These are phyloP conservation scores for Planococcus citri DNA, from an alignment of 1,140 invertebrate genomes.

Conservation along the genomic window DNA sequence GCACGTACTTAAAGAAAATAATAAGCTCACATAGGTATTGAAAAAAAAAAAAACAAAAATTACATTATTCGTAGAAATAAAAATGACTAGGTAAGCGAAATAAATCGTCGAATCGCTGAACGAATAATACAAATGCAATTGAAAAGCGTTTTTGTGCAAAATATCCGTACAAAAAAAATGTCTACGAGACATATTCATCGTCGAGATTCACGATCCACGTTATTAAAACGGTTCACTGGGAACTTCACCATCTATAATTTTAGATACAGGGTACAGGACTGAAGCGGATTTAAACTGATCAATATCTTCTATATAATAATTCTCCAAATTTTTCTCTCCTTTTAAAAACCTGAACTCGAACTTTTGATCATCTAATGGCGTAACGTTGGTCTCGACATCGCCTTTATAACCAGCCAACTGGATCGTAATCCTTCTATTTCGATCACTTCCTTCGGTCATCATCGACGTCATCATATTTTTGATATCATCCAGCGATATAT, in stretches of 20 bases:
- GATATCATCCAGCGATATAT: background rate
- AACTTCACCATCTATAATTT: background rate
- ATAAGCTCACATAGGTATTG: no score
- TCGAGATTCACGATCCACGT: no score
- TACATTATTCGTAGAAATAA: no score
- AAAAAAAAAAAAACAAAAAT: no score
- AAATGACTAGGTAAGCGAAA: no score
- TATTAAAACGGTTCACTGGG: background rate
- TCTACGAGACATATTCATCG: no score
- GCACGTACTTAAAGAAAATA: no score
- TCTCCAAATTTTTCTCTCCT: background rate
- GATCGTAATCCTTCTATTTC: background rate
- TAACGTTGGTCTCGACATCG: no score
- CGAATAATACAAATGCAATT: no score
- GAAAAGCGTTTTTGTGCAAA: no score
- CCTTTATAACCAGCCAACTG: background rate
- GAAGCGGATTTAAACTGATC: background rate
- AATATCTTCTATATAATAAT: background rate
- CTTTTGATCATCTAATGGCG: background rate
- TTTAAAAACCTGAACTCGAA: background rate
- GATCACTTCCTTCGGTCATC: background rate
- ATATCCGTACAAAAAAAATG: no score
- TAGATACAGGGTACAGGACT: background rate
- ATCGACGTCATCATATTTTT: background rate
- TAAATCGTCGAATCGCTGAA: no score